Evolutionary conservation across 2,113 vertebrate species (phyloP).

Genomic region (Istiophorus platypterus): DNA sequence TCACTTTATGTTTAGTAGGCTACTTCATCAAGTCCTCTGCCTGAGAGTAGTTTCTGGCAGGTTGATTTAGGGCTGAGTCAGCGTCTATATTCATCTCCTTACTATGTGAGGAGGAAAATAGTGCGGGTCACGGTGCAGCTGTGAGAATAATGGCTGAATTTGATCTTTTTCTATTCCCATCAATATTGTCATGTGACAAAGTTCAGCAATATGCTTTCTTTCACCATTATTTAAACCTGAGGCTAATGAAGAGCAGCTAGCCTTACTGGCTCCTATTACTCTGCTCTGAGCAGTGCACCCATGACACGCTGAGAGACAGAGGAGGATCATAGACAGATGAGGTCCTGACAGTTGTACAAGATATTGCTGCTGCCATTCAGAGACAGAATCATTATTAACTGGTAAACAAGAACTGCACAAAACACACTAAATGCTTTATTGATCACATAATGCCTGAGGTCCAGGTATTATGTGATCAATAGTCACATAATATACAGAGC

Average conservation of each 20-base stretch:
- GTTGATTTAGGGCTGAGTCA: background rate
- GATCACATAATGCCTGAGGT: no score
- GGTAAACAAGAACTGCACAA: background rate
- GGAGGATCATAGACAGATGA: conserved; percentile 10
- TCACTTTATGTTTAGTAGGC: background rate
- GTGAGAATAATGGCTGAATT: background rate
- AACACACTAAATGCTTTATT: background rate
- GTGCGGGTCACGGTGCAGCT: background rate
- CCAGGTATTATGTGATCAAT: no score
- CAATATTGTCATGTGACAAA: background rate
- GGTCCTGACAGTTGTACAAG: conserved; percentile 9
- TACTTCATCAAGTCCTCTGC: background rate
- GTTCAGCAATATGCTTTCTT: conserved; percentile 7
- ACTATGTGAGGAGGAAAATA: background rate
- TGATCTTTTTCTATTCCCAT: background rate
- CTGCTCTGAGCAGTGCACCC: background rate
- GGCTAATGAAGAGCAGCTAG: background rate
- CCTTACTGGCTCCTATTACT: background rate
- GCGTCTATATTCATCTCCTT: background rate
- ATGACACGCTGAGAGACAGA: conserved; percentile 13
- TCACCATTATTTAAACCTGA: background rate
- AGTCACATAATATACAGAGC: background rate
- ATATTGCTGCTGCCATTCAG: background rate
- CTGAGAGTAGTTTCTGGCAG: background rate
- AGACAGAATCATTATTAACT: background rate